These are phyloP conservation scores for Hystrix brachyura DNA, from an alignment of 2,113 vertebrate genomes.

Conservation along the genomic window DNA sequence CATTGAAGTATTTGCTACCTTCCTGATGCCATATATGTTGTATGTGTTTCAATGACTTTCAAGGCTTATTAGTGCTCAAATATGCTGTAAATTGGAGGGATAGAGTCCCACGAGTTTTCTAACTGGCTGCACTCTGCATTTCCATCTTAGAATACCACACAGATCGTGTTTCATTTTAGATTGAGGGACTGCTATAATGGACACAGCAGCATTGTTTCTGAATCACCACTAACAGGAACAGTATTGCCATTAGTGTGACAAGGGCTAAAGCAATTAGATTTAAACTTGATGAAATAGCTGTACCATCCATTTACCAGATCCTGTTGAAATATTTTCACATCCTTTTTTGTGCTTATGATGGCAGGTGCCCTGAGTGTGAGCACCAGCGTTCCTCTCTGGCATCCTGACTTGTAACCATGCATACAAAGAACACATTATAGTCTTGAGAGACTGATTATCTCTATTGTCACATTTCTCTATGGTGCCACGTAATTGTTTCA, in stretches of 20 bases:
- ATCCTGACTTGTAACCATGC: constrained; percentile 76
- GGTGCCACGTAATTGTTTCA: constrained; percentile 78
- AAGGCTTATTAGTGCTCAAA: background rate
- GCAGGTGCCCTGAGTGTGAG: constrained; percentile 70
- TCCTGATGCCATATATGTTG: background rate
- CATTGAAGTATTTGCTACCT: background rate
- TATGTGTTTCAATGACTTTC: background rate
- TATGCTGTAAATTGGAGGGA: background rate
- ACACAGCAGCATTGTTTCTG: constrained; percentile 8
- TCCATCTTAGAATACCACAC: background rate
- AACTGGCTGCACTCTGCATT: background rate
- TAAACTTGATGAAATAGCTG: constrained; percentile 80
- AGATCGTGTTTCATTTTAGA: constrained; percentile 43
- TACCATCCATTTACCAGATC: constrained; percentile 76
- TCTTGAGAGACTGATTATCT: constrained; percentile 79
- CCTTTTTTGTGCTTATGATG: constrained; percentile 69
- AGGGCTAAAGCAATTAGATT: constrained; percentile 83
- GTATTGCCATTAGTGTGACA: constrained; percentile 59
- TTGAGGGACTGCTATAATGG: background rate
- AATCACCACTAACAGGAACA: constrained; percentile 72
- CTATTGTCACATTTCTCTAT: constrained; percentile 71
- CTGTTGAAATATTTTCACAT: constrained; percentile 68
- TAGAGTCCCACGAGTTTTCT: background rate
- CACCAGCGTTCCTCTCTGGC: constrained; percentile 46
- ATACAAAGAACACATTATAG: constrained; percentile 73